Base-by-base conservation (phyloP, 2,888 invertebrate species). In the Aproaerema taeniolella region DNA sequence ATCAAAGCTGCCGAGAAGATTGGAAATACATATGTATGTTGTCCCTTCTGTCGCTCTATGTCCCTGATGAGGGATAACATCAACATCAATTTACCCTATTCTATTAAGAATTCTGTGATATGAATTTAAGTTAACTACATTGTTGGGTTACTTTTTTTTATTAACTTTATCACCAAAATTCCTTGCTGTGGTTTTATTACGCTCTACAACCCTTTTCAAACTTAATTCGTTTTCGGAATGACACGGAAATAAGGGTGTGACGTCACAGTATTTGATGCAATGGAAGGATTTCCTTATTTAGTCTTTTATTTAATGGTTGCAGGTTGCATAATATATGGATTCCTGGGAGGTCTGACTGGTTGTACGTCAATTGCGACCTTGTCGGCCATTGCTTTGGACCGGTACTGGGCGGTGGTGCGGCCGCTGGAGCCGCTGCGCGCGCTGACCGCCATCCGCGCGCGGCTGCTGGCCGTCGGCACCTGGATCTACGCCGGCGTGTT, bases 301-400 rank as follows among this genome's bases (percentile, higher is more conserved):
- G 8, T 6, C 20, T 20, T 20, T 20, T 8, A 20, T 20, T 20
- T 4, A 9, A 26, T 26, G 26, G 11, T 73, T 88, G 11, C 72
- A 94, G 94, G 91, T 39, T 95, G 95, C 64, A 88, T 91, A 43
- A 65, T 94, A 10, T 95, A 95, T 63, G 95, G 93, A 25, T 93
- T 95, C 59, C 47, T 94, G 14, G 95, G 95, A 0, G 95, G 95
- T 1, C 70, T 95, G 33, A 93, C 93, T 12, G 95, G 95, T 31
- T 91, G 93, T 7, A 91, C 91, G 36, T 94, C 95, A 6, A 96
- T 95, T 51, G 91, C 92, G 52, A 93, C 94, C 0, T 81, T 95
- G 43, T 91, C 94, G 1, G 91, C 93, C 29, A 95, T 95, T 47
- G 92, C 95, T 0, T 63, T 94, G 46, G 95, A 95, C 75, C 90